Percentiles rank a stretch among this genome's conserved stretches.
These are phyloP conservation scores for Dromius quadrimaculatus DNA, from an alignment of 2,888 invertebrate species.

Conservation along the genomic window DNA sequence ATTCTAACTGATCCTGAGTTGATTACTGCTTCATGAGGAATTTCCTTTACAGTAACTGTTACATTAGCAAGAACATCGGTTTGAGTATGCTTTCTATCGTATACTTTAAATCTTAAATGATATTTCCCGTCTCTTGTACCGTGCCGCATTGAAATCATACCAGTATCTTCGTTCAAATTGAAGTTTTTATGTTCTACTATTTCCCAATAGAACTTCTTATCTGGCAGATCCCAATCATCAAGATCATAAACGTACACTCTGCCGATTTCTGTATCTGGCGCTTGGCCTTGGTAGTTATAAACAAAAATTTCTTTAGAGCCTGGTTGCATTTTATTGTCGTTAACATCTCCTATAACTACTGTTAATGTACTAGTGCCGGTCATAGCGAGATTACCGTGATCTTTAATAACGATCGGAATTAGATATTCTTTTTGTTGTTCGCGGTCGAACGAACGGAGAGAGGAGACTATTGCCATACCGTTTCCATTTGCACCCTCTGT, in stretches of 20 bases:
- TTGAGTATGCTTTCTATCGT: slow-evolving; percentile 92
- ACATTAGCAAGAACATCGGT: slow-evolving; percentile 89
- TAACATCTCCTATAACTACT: slow-evolving; percentile 96
- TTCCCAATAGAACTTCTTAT: slow-evolving; percentile 98
- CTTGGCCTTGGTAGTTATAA: slow-evolving; percentile 94
- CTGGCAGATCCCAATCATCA: slow-evolving; percentile 98
- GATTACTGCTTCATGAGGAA: slow-evolving; percentile 91
- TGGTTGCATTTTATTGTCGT: slow-evolving; percentile 98
- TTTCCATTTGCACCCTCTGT: slow-evolving; percentile 96
- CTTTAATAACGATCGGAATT: slow-evolving; percentile 97
- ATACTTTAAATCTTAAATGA: slow-evolving; percentile 79
- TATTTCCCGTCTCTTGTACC: slow-evolving; percentile 92
- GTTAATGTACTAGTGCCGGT: slow-evolving; percentile 96
- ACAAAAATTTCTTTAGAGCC: slow-evolving; percentile 97
- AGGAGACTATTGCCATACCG: slow-evolving; percentile 97
- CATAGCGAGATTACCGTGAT: slow-evolving; percentile 96
- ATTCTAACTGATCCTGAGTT: slow-evolving; percentile 94
- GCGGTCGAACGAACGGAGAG: slow-evolving; percentile 91
- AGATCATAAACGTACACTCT: slow-evolving; percentile 96
- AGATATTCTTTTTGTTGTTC: slow-evolving; percentile 96
- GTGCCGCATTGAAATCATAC: slow-evolving; percentile 95
- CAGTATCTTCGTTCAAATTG: slow-evolving; percentile 89
- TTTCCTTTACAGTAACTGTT: slow-evolving; percentile 85
- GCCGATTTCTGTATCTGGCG: slow-evolving; percentile 90
- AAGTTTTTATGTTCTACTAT: slow-evolving; percentile 87